Evolutionary conservation across 1,140 invertebrate genomes (phyloP).

Genomic region (Drosophila kohkoa): DNA sequence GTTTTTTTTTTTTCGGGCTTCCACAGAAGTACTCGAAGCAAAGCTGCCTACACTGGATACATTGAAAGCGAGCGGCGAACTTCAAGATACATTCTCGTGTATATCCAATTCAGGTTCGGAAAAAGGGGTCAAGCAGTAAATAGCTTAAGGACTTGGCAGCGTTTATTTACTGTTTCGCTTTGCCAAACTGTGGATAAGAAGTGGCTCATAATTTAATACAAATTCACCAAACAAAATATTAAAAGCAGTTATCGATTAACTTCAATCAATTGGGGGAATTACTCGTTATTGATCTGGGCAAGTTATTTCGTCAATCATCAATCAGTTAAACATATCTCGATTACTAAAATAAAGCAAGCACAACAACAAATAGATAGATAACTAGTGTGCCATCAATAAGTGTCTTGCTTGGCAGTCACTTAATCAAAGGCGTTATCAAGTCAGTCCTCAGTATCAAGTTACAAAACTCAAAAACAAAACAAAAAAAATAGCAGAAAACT

Average conservation of each 20-base stretch:
- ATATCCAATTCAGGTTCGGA: constrained; percentile 16
- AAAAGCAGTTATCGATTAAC: neutral
- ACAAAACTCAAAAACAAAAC: constrained; percentile 11
- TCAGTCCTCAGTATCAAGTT: neutral
- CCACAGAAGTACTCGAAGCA: constrained; percentile 1
- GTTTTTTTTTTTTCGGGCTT: constrained; percentile 12
- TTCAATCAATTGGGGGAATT: no score
- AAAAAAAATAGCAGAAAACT: neutral
- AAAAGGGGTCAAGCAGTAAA: constrained; percentile 22
- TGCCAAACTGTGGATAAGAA: neutral
- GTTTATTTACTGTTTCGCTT: constrained; percentile 4
- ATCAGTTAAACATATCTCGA: constrained; percentile 29
- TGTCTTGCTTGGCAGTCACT: constrained; percentile 54
- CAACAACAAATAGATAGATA: constrained; percentile 42
- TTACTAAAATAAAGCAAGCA: constrained; percentile 16
- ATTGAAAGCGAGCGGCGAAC: neutral
- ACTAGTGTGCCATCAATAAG: constrained; percentile 70
- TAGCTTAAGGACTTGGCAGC: constrained; percentile 22
- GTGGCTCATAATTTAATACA: constrained; percentile 7
- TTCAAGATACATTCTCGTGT: constrained; percentile 21
- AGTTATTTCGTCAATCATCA: constrained; percentile 10
- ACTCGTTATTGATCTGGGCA: neutral
- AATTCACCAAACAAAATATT: constrained; percentile 1
- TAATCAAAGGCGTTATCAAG: constrained; percentile 59
- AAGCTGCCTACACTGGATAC: constrained; percentile 2